Evolutionary conservation across 2,888 invertebrate genomes (phyloP).

Genomic region (Andrena haemorrhoa): DNA sequence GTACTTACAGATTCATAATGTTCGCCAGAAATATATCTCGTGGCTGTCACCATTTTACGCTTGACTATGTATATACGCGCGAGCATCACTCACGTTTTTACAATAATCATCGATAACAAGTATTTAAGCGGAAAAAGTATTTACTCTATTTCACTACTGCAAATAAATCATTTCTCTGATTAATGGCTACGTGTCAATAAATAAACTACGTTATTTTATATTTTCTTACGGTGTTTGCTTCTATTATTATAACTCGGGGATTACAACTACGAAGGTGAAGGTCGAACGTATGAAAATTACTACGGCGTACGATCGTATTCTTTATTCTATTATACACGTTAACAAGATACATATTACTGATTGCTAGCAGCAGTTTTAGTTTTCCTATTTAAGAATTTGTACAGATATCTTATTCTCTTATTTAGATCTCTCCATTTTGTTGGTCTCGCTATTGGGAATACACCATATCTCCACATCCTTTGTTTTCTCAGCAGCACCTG

Average conservation of each 20-base stretch:
- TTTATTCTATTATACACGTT: constrained; percentile 31
- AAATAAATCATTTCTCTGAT: constrained; percentile 75
- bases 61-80: constrained; percentile 74
- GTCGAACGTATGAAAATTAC: constrained; percentile 7
- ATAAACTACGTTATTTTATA: constrained; percentile 78
- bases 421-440: constrained; percentile 92
- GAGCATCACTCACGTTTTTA: constrained; percentile 71
- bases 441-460: constrained; percentile 88
- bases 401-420: constrained; percentile 91
- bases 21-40: constrained; percentile 44
- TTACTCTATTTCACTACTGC: constrained; percentile 72
- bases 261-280: constrained; percentile 14
- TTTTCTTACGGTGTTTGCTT: constrained; percentile 30
- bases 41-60: constrained; percentile 63
- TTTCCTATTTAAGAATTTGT: constrained; percentile 92
- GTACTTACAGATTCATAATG: constrained; percentile 62
- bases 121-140: constrained; percentile 72
- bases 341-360: constrained; percentile 30
- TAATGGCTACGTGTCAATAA: constrained; percentile 78
- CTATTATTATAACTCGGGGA: not conserved
- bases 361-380: constrained; percentile 87
- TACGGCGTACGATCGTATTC: not conserved
- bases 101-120: constrained; percentile 63
- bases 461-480: constrained; percentile 85
- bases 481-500: constrained; percentile 91